Base-by-base conservation (phyloP, 2,797 vertebrate species). In the Crocidura indochinensis region DNA sequence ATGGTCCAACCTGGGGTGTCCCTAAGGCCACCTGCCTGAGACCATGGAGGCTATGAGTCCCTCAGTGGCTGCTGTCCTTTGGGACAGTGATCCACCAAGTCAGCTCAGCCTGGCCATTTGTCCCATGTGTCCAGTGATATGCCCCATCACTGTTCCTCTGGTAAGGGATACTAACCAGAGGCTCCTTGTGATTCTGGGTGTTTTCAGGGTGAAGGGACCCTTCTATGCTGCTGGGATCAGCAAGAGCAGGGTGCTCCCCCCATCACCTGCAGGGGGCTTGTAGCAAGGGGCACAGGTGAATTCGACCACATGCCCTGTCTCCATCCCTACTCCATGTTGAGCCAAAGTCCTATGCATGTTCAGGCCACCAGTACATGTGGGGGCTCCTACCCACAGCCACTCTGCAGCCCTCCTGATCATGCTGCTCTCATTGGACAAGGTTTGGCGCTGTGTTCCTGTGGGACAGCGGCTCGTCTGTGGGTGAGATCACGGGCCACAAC, bases 391-490 rank as follows among this genome's bases (percentile, higher is more conserved):
- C 67, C 6, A 60, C 68, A 10, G 11, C 14, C n/a, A 19, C 2
- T 9, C 68, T 4, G 8, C 1, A 20, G 8, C 68, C 15, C n/a
- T 67, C 65, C 65, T 29, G 8, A 19, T 15, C 17, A 31, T 2
- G 15, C 68, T 22, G 2, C 19, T 72, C 31, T 46, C 19, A n/a
- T 17, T 71, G 31, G 15, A 19, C 26, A 26, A 96, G 99, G 96
- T 99, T 98, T 3, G 99, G 98, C 8, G 97, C 99, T 0, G 99
- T 99, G 91, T 99, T 99, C 97, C 97, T 99, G 84, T 99, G 99
- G 99, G 99, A 99, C 96, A 98, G 98, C 1, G 99, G 99, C 22
- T 99, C 99, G 17, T 99, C 99, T 0, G 99, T 99, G 65, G 99
- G 99, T 0, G 99, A 99, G 46, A 96, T 99, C 71, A 97, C 98